Evolutionary conservation across 2,888 invertebrate genomes (phyloP).

Genomic region (Chrysolina haemoptera): DNA sequence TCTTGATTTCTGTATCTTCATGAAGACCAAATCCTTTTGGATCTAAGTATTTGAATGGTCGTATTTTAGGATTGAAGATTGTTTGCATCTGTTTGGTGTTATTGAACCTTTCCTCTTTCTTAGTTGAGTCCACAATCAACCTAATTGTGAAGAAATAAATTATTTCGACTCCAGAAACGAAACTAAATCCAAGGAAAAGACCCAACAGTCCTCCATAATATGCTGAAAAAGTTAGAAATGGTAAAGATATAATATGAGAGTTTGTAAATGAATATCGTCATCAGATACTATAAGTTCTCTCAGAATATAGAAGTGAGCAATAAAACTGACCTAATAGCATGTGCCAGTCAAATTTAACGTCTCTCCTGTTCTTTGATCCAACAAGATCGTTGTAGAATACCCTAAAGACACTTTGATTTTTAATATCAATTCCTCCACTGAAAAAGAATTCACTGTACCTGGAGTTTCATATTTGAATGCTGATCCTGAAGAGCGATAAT

Average conservation of each 20-base stretch:
- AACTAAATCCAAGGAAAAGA: conserved; percentile 80
- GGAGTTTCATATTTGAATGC: no score
- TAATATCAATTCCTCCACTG: conserved; percentile 65
- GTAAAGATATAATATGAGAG: not conserved
- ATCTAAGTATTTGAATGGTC: not conserved
- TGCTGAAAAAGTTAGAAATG: conserved; percentile 69
- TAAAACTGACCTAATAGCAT: conserved; percentile 76
- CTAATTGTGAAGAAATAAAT: conserved; percentile 74
- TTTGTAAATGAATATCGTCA: not conserved
- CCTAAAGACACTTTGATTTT: conserved; percentile 75
- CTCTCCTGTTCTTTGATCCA: conserved; percentile 77
- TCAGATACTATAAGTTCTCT: no score
- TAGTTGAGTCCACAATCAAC: conserved; percentile 10
- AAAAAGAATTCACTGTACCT: conserved; percentile 25
- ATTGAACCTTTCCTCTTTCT: not conserved
- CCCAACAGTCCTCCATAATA: conserved; percentile 81
- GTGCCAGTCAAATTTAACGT: conserved; percentile 80
- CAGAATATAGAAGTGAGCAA: not conserved
- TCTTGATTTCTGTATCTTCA: not conserved
- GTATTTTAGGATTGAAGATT: not conserved
- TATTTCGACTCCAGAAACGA: conserved; percentile 79
- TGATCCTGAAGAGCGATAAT: no score
- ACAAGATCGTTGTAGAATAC: conserved; percentile 80
- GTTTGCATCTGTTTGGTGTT: not conserved
- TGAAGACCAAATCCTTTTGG: not conserved